These are phyloP conservation scores for Drosophila burlai DNA, from an alignment of 1,140 invertebrate species.

Conservation along the genomic window DNA sequence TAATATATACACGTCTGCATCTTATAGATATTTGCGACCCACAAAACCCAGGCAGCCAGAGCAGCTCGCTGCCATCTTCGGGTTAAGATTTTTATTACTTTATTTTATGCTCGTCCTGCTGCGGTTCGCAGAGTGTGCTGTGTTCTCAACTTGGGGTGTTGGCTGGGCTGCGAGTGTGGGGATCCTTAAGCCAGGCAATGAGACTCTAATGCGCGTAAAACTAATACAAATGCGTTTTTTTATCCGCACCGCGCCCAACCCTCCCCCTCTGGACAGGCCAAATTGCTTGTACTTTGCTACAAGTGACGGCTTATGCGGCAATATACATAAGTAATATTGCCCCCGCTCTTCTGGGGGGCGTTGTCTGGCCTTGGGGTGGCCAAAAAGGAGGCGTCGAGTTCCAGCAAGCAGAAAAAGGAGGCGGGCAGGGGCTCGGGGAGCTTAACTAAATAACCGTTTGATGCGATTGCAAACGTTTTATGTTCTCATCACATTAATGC, in stretches of 20 bases:
- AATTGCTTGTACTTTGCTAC: conserved; percentile 81
- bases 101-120: conserved; percentile 77
- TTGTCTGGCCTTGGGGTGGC: conserved; percentile 27
- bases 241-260: conserved; percentile 54
- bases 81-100: conserved; percentile 83
- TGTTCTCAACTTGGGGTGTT: background rate
- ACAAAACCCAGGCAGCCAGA: conserved; percentile 12
- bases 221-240: conserved; percentile 83
- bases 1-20: conserved; percentile 65
- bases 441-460: conserved; percentile 81
- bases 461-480: conserved; percentile 77
- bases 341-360: conserved; percentile 32
- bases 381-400: conserved; percentile 6
- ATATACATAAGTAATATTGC: conserved; percentile 83
- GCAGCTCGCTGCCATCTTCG: conserved; percentile 18
- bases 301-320: conserved; percentile 81
- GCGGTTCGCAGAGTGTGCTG: conserved; percentile 36
- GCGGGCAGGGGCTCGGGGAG: conserved; percentile 9
- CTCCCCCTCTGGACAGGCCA: conserved; percentile 41
- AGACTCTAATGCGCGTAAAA: conserved; percentile 83
- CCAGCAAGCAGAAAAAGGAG: background rate
- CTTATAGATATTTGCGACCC: conserved; percentile 61
- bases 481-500: conserved; percentile 69
- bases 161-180: background rate
- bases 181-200: conserved; percentile 76